Conservation (phyloP, 2,888 invertebrate species). For the Eurytoma adleriae region DNA sequence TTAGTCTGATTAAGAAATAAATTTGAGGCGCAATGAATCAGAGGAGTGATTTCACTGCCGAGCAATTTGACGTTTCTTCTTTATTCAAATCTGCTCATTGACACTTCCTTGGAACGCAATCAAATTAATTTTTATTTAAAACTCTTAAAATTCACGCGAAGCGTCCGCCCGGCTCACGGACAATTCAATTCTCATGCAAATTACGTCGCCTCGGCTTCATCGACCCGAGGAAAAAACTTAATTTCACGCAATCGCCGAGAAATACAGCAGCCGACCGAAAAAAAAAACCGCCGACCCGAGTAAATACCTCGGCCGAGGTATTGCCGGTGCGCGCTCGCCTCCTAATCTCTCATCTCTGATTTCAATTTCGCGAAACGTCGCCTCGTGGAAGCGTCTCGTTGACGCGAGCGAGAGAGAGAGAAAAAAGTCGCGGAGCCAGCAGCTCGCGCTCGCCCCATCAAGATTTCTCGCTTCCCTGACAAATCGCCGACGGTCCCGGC, state of each 20-base stretch:
- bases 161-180: neutral
- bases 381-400: neutral
- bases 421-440: neutral
- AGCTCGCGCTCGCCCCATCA: constrained; percentile 18
- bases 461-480: constrained; percentile 52
- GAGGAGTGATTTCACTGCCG: too few relatives aligned
- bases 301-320: neutral
- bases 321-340: neutral
- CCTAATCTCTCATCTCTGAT: constrained; percentile 38
- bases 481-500: constrained; percentile 39
- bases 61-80: too few relatives aligned
- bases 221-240: constrained; percentile 37
- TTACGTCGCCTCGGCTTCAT: constrained; percentile 24
- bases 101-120: too few relatives aligned
- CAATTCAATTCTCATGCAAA: constrained; percentile 52
- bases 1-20: too few relatives aligned
- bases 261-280: neutral
- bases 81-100: too few relatives aligned
- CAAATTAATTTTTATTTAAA: neutral
- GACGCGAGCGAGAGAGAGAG: neutral
- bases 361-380: constrained; percentile 53
- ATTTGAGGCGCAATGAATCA: too few relatives aligned
- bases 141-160: constrained; percentile 9
- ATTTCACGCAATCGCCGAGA: constrained; percentile 44
- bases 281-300: neutral